Conservation (phyloP, 1,140 invertebrate species). For the Drosophila pseudoananassae region DNA sequence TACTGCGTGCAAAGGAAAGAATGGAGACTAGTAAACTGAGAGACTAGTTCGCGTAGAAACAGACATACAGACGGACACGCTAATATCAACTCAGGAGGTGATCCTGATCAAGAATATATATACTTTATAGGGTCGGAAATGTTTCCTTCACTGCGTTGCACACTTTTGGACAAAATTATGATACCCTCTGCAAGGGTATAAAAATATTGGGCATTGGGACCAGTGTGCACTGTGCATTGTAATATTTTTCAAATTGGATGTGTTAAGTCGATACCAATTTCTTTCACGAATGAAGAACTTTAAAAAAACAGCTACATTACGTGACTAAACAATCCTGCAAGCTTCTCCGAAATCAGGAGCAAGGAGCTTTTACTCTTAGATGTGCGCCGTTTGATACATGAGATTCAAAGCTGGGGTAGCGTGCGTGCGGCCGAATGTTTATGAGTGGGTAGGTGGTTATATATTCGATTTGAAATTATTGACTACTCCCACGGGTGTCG, state of each 20-base stretch:
- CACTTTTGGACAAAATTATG: no score
- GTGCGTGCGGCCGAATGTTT: slow-evolving; percentile 39
- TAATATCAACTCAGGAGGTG: no score
- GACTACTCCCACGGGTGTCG: slow-evolving; percentile 82
- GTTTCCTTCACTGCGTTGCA: no score
- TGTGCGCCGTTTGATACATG: slow-evolving; percentile 76
- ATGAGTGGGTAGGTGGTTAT: slow-evolving; percentile 26
- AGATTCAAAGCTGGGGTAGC: slow-evolving; percentile 20
- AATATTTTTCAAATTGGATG: background rate
- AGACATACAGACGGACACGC: no score
- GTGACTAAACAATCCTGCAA: slow-evolving; percentile 55
- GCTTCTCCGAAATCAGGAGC: slow-evolving; percentile 16
- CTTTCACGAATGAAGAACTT: background rate
- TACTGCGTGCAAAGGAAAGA: no score
- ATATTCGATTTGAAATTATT: slow-evolving; percentile 80
- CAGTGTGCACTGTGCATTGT: no score
- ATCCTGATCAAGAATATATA: no score
- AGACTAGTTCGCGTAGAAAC: no score
- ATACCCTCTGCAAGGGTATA: no score
- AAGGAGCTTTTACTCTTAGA: slow-evolving; percentile 8
- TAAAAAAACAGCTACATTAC: slow-evolving; percentile 27
- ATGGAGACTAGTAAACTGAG: no score
- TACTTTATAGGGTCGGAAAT: no score
- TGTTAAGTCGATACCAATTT: slow-evolving; percentile 49
- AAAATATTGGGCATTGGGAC: no score